Evolutionary conservation across 2,888 invertebrate species (phyloP), one percentile per base, ranked within the genome.

Genomic region (Lacanobia wlatinum): DNA sequence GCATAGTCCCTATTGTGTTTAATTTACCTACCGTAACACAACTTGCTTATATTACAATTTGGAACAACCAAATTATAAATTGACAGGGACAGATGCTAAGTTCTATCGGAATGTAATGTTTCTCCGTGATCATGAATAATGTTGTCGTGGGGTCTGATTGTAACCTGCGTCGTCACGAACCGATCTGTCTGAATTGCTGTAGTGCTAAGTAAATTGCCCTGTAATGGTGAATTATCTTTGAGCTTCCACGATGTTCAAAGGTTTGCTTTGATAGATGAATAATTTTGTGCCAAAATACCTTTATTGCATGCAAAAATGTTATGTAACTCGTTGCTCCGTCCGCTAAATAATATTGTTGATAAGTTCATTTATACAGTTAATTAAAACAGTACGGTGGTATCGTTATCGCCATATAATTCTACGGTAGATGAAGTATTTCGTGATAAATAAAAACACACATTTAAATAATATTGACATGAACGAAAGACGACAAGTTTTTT

Each of bases 71-170:
- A 52, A 53, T 23, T 12, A 53, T 14, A 46, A 43, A 46, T 43
- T 43, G 8, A 8, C 9, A 8, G 5, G 10, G 23, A 50, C 28
- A 12, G 38, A 40, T 28, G 14, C 23, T 64, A 28, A 18, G n/a
- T 50, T 40, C 7, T 66, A 28, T 2, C 2, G n/a, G 4, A 43
- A 16, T 23, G 23, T 67, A 43, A 12, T 21, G 38, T 55, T 28
- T 21, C 28, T 50, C 18, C 28, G 28, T 43, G 50, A 14, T 71
- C 40, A 58, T 58, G 62, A 73, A 61, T 73, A 61, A 46, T 73
- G 9, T 18, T 23, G 12, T 46, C 12, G 23, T 46, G 18, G 34
- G 34, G 16, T 28, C 14, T 61, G 61, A n/a, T 38, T 16, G 73
- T 7, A 34, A 48, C 8, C 28, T 9, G 1, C 28, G 2, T n/a